Evolutionary conservation across 1,140 invertebrate species (phyloP).

Genomic region (Heliconius melpomene): DNA sequence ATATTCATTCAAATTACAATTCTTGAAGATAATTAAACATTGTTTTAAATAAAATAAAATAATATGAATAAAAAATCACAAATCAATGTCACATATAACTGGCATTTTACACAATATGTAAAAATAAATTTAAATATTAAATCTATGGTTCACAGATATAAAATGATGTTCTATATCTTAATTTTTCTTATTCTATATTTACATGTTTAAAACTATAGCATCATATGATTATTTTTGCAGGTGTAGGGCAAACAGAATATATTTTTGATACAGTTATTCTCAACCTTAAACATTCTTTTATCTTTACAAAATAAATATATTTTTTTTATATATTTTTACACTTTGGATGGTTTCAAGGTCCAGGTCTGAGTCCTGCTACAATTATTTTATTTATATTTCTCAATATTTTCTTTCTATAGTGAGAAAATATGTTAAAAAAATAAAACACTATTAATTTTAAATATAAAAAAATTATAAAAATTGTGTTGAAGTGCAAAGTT

Average conservation of each 20-base stretch:
- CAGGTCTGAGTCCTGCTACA: no score
- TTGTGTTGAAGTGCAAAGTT: no score
- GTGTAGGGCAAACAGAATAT: background rate
- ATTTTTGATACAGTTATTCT: background rate
- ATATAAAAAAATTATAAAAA: no score
- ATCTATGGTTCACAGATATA: background rate
- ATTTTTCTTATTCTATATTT: conserved; percentile 4
- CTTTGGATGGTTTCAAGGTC: no score
- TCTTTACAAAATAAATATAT: no score
- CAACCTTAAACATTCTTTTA: background rate
- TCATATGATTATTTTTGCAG: background rate
- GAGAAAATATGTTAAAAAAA: no score
- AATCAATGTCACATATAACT: background rate
- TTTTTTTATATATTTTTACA: no score
- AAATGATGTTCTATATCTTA: background rate
- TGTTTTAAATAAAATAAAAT: background rate
- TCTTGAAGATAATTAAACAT: background rate
- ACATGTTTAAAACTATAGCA: background rate
- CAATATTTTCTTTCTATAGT: no score
- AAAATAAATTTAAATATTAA: background rate
- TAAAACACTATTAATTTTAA: no score
- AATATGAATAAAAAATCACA: background rate
- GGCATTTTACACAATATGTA: background rate
- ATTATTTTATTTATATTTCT: no score
- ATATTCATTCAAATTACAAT: background rate